phyloP scores from a whole-genome alignment of 1,140 invertebrate genomes.

The Sitophilus oryzae region DNA sequence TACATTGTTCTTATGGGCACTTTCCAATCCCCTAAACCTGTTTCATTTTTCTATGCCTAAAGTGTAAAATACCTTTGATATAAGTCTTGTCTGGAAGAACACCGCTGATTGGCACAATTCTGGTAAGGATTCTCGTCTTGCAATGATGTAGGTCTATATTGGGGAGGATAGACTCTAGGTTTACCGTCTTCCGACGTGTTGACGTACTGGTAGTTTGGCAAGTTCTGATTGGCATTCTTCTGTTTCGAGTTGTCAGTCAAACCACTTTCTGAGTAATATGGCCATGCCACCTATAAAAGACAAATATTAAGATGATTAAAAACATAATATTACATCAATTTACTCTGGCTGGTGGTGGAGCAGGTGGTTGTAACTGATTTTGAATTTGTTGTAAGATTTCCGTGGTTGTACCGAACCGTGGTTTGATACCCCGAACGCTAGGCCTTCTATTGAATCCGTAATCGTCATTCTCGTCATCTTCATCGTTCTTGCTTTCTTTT shows the following conservation, averaged over 20 bases:
- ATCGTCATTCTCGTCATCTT: conserved; percentile 78
- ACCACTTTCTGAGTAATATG: conserved; percentile 57
- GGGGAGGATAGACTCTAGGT: conserved; percentile 39
- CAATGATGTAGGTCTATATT: conserved; percentile 42
- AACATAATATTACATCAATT: not conserved
- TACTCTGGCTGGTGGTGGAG: conserved; percentile 36
- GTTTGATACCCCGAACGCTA: conserved; percentile 70
- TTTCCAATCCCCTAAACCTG: too few relatives aligned
- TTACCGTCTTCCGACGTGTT: conserved; percentile 30
- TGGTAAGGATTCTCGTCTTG: conserved; percentile 48
- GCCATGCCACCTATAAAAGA: conserved; percentile 47
- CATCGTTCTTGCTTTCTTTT: conserved; percentile 50
- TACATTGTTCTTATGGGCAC: too few relatives aligned
- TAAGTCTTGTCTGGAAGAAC: conserved; percentile 33
- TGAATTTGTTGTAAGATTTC: conserved; percentile 78
- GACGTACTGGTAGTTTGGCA: conserved; percentile 30
- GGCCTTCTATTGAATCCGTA: conserved; percentile 85
- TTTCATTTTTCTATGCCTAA: too few relatives aligned
- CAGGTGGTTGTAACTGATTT: conserved; percentile 53
- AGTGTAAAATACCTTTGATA: too few relatives aligned
- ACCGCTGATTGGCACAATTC: conserved; percentile 50
- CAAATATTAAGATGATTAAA: not conserved
- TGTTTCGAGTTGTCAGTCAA: conserved; percentile 37
- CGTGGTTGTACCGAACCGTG: conserved; percentile 68
- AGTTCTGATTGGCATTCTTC: conserved; percentile 31